Percentiles rank a stretch among this genome's conserved stretches.
phyloP scores from a whole-genome alignment of 2,797 vertebrate species.

The Cryptoprocta ferox region DNA sequence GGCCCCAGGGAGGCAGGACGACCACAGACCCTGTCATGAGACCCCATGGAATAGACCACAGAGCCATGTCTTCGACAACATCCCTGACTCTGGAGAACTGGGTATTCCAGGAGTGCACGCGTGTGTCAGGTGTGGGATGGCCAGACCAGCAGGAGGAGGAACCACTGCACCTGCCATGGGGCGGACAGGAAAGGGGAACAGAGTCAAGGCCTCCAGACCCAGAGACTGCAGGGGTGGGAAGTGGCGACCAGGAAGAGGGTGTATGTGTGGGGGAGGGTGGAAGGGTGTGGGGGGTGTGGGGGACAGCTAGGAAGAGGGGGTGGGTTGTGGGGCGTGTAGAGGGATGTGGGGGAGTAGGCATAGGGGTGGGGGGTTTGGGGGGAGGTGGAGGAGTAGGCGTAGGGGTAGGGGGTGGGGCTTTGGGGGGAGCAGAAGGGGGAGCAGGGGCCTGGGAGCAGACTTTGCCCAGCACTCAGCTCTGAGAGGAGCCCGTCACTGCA shows the following conservation, averaged over 20 bases:
- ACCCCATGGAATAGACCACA: background rate
- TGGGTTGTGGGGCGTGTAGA: too few species aligned
- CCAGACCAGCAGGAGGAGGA: background rate
- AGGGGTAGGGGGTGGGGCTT: background rate
- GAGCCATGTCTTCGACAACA: background rate
- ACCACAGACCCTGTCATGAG: background rate
- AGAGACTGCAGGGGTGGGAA: background rate
- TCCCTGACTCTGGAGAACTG: background rate
- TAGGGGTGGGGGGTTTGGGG: too few species aligned
- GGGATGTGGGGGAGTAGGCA: too few species aligned
- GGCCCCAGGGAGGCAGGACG: background rate
- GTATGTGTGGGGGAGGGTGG: background rate
- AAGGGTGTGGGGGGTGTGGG: too few species aligned
- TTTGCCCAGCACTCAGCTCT: background rate
- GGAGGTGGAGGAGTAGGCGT: accelerated
- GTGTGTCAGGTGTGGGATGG: background rate
- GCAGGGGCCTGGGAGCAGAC: too few species aligned
- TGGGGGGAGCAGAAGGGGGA: too few species aligned
- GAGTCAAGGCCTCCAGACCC: background rate
- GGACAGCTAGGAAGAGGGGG: too few species aligned
- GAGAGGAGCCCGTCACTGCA: background rate
- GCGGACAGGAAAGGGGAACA: too few species aligned
- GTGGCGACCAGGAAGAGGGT: background rate
- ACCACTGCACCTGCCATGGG: background rate
- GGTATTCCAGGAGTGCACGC: background rate